Evolutionary conservation across 2,113 vertebrate species (phyloP), one percentile per base, ranked within the genome.

Genomic region (Gopherus evgoodei): DNA sequence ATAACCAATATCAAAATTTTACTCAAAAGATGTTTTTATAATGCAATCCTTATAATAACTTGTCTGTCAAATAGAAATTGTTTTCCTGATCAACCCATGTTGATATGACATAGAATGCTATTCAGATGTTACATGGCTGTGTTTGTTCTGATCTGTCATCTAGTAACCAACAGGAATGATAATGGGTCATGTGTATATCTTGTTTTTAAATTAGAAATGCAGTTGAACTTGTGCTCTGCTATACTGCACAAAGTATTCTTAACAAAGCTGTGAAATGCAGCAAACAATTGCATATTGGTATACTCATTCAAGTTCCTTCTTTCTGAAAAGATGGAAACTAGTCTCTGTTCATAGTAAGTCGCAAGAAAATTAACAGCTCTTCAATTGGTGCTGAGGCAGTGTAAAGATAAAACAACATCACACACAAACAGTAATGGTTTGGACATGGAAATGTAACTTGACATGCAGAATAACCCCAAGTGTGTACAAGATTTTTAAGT

Each of bases 21-120:
- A 94, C 93, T 5, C 54, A 24, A 29, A 3, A 42, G 42, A 2
- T 69, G 14, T 44, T 6, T 22, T 29, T 17, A 53, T 8, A 81
- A 52, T 82, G 16, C 50, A 78, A 84, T 88, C 44, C 27, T 4
- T 81, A 16, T 14, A 78, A 88, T 2, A 44, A 92, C 16, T 0
- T 85, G 10, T 44, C 24, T 94, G 90, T 62, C 29, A 90, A 95
- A 52, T 62, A 3, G 7, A 88, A 93, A 90, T 57, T 1, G 44
- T 35, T 89, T 84, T 76, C 29, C 29, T 54, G 78, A 72, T 65
- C 17, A 91, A 7, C 13, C 90, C 24, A 87, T 83, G 82, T 89
- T 69, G 4, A 42, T 44, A 22, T 75, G 85, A 38, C 38, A 49
- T 4, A 21, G 2, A 3, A 5, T 42, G 11, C 31, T 91, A 49